These are phyloP conservation scores for Rhaphigaster nebulosa DNA, from an alignment of 2,888 invertebrate species.

Conservation along the genomic window DNA sequence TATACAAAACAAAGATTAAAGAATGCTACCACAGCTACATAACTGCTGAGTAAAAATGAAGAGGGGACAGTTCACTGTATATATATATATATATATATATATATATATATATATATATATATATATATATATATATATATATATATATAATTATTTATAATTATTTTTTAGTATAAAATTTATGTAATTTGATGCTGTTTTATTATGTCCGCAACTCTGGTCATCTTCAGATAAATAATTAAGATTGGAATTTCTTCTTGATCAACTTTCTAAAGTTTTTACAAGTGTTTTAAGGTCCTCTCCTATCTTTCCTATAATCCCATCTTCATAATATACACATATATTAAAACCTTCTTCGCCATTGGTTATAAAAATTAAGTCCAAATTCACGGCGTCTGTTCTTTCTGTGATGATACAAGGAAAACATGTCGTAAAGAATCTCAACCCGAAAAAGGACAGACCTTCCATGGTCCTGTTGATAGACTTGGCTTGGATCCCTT, in stretches of 20 bases:
- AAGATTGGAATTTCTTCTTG: background rate
- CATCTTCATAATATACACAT: background rate
- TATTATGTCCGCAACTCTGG: too few relatives aligned
- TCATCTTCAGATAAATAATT: too few relatives aligned
- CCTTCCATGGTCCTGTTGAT: background rate
- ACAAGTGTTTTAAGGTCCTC: background rate
- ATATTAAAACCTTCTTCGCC: background rate
- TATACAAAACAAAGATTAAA: too few relatives aligned
- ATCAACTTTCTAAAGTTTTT: background rate
- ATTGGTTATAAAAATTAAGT: background rate
- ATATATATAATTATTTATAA: too few relatives aligned
- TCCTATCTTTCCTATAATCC: background rate
- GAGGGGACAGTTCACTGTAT: too few relatives aligned
- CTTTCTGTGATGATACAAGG: background rate
- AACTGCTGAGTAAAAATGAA: too few relatives aligned
- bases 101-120: too few relatives aligned
- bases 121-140: too few relatives aligned
- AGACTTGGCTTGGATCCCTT: background rate
- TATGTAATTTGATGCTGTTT: too few relatives aligned
- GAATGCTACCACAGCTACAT: too few relatives aligned
- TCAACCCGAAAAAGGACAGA: background rate
- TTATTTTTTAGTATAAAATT: too few relatives aligned
- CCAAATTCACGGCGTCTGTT: background rate
- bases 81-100: too few relatives aligned
- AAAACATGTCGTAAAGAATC: background rate